phyloP scores from a whole-genome alignment of 92 coral and sea anemone species.

The Pocillopora meandrina region DNA sequence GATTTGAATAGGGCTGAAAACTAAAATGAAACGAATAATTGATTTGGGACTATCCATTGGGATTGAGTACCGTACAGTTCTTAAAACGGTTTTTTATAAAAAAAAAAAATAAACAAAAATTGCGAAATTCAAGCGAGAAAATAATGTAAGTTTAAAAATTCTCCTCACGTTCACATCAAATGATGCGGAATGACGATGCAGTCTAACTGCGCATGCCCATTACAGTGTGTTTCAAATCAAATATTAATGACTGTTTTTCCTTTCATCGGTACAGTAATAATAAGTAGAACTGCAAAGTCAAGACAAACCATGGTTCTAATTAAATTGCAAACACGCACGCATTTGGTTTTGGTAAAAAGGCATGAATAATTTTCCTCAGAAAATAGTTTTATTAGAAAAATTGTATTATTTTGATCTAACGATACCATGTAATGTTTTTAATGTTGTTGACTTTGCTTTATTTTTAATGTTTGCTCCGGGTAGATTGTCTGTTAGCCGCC shows the following conservation, averaged over 20 bases:
- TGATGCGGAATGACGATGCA: too few species aligned
- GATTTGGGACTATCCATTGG: too few species aligned
- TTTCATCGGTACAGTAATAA: neutral
- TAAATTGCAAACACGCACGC: conserved; percentile 8
- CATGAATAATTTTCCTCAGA: neutral
- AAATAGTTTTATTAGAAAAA: neutral
- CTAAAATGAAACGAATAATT: too few species aligned
- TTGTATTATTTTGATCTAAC: neutral
- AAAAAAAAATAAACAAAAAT: too few species aligned
- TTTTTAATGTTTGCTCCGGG: neutral
- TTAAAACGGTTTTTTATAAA: too few species aligned
- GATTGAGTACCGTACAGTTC: too few species aligned
- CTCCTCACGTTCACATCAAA: too few species aligned
- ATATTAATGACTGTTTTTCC: neutral
- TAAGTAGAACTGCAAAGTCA: conserved; percentile 4
- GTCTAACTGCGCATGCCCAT: neutral
- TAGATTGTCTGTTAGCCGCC: neutral
- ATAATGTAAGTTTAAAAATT: too few species aligned
- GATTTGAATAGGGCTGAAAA: too few species aligned
- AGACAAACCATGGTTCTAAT: neutral
- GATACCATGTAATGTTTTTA: neutral
- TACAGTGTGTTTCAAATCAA: neutral
- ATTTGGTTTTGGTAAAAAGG: neutral
- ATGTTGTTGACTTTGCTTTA: neutral
- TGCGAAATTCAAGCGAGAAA: too few species aligned